phyloP scores from a whole-genome alignment of 2,888 invertebrate species.

The Drosophila mimica region DNA sequence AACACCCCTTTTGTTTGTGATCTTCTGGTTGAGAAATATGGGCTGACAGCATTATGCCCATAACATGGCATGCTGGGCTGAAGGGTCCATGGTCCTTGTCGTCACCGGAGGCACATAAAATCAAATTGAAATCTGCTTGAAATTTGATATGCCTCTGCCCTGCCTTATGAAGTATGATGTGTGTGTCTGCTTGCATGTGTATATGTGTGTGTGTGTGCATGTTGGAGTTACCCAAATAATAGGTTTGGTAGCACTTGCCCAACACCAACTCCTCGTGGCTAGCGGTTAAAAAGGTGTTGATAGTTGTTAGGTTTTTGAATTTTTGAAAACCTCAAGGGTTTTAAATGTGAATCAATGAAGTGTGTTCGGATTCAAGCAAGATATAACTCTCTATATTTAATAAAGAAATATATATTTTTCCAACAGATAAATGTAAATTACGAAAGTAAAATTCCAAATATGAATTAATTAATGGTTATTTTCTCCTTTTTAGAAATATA shows the following conservation, averaged over 20 bases:
- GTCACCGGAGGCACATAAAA: constrained; percentile 69
- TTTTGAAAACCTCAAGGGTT: not conserved
- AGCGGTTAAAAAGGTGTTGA: constrained; percentile 19
- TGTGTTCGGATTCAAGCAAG: not conserved
- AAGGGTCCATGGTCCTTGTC: constrained; percentile 44
- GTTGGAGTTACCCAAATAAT: constrained; percentile 30
- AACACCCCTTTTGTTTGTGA: constrained; percentile 60
- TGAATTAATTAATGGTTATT: not conserved
- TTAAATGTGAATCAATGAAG: not conserved
- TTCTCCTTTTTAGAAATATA: not conserved
- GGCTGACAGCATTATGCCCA: constrained; percentile 59
- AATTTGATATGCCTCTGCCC: constrained; percentile 76
- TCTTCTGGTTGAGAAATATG: constrained; percentile 52
- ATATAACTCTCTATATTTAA: not conserved
- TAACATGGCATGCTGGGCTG: constrained; percentile 21
- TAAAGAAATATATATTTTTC: not conserved
- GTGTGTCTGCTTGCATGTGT: constrained; percentile 33
- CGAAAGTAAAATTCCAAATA: not conserved
- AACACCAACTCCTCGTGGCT: constrained; percentile 21
- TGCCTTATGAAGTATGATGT: constrained; percentile 34
- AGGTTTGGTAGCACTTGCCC: constrained; percentile 28
- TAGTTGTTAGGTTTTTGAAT: not conserved
- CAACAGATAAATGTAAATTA: not conserved
- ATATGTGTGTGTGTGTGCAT: not conserved
- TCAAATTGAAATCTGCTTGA: constrained; percentile 83